phyloP scores from a whole-genome alignment of 2,113 vertebrate genomes.

The Gymnarchus niloticus region DNA sequence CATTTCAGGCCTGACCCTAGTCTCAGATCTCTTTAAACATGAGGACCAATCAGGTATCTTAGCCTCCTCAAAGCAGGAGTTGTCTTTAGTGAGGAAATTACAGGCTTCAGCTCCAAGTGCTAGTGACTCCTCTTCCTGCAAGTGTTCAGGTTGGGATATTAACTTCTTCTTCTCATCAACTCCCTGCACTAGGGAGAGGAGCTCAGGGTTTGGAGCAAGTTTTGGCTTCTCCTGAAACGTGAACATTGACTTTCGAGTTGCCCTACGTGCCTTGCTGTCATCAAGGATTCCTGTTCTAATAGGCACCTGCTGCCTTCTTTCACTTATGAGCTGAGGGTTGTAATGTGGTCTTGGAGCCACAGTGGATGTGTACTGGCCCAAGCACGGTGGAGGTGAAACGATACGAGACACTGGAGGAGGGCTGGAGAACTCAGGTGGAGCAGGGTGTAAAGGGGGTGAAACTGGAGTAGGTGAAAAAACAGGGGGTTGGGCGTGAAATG shows the following conservation, averaged over 20 bases:
- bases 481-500: slow-evolving; percentile 42
- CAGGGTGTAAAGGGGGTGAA: slow-evolving; percentile 21
- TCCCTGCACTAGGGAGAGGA: slow-evolving; percentile 87
- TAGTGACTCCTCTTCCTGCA: slow-evolving; percentile 77
- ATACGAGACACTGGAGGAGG: slow-evolving; percentile 62
- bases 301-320: slow-evolving; percentile 41
- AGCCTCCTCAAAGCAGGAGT: slow-evolving; percentile 38
- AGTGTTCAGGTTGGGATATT: slow-evolving; percentile 64
- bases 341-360: slow-evolving; percentile 58
- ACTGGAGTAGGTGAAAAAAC: slow-evolving; percentile 50
- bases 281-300: slow-evolving; percentile 83
- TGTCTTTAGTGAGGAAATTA: slow-evolving; percentile 74
- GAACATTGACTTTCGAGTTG: slow-evolving; percentile 84
- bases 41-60: slow-evolving; percentile 80
- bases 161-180: slow-evolving; percentile 76
- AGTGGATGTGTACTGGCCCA: slow-evolving; percentile 60
- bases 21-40: slow-evolving; percentile 81
- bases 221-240: slow-evolving; percentile 92
- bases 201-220: slow-evolving; percentile 83
- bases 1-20: slow-evolving; percentile 67
- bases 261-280: slow-evolving; percentile 63
- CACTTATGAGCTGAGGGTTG: slow-evolving; percentile 44
- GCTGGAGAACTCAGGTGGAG: slow-evolving; percentile 58
- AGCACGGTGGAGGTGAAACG: slow-evolving; percentile 59
- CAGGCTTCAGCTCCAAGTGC: slow-evolving; percentile 90